Evolutionary conservation across 1,140 invertebrate species (phyloP), one percentile per base, ranked within the genome.

Genomic region (Drosophila tsacasi): DNA sequence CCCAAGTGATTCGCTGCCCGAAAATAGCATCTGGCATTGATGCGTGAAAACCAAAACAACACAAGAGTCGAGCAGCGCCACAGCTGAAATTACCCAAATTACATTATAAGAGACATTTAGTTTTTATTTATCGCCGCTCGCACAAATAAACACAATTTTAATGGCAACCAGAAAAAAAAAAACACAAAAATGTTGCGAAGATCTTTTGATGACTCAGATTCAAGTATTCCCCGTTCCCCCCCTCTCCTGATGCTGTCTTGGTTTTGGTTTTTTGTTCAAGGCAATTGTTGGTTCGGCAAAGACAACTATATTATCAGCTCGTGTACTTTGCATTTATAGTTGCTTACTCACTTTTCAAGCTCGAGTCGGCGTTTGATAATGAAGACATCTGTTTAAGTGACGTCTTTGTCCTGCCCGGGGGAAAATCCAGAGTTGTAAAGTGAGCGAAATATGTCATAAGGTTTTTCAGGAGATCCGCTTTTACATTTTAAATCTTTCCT

Each of bases 11-110:
- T 79, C 83, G 76, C 54, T 52, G 47, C 27, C 80, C 83, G 19
- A 83, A 86, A 87, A 87, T 87, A 87, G 76, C 61, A 35, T 52
- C 46, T 74, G 81, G 80, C 83, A 87, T 81, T 87, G 83, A 89
- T 76, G 84, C 83, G 84, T 81, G 65, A 71, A 87, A 73, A 80
- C 37, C 55, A 61, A 55, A 77, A 40, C 64, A 69, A 73, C 32
- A 13, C 50, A 7, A 52, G 27, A 35, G 50, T 52, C 50, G 30
- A 19, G 50, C n/a, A 62, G 27, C 49, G 60, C 30, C 19, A 50
- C 54, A 44, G 21, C 66, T 58, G 58, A 86, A 69, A 76, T 60
- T 64, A 67, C 69, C 62, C 49, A 79, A 85, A 85, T 85, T 85
- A 85, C 83, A 84, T 71, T 84, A 86, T 80, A 81, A 86, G 67